Evolutionary conservation across 2,113 vertebrate species (phyloP), one percentile per base, ranked within the genome.

Genomic region (Oreocharis arfaki): DNA sequence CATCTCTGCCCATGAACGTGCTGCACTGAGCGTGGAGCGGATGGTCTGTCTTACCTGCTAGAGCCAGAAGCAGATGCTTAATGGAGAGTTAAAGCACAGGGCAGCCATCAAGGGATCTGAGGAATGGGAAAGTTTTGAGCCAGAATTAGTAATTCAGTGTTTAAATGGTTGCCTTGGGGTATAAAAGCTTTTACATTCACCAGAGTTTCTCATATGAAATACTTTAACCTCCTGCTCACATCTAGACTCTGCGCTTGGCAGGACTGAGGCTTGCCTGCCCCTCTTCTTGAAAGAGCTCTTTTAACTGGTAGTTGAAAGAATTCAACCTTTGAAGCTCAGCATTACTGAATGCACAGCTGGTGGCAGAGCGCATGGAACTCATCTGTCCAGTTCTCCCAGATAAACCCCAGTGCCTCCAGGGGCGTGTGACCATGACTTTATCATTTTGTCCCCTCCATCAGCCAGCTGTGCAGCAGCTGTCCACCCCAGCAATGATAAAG

Each of bases 181-280:
- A 63, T 70, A 91, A 78, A 92, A 92, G 56, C 73, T 83, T 90
- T 90, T 78, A 44, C 89, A 90, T 77, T 90, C 90, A 47, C 76
- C 60, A 67, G 64, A 67, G 64, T 81, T 92, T 93, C 56, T 89
- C 50, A 35, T 71, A 70, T n/a, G 55, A 89, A 93, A 75, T 60
- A 49, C 33, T 84, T 93, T 44, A 92, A 87, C 56, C 73, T 81
- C 27, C 74, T 87, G 86, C 64, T 92, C 60, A 49, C 60, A 84
- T 63, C 28, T 89, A 91, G 47, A 28, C 26, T 84, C 21, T 0
- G 55, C 0, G 0, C 44, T 78, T 93, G 76, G 82, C 47, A 10
- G 71, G 49, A 39, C 56, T 68, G 28, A 90, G 32, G 60, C n/a
- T 77, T 63, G 53, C 26, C 47, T 88, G 71, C 71, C 3, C 3